Base-by-base conservation (phyloP, 2,888 invertebrate genomes). In the Coleophora deauratella region DNA sequence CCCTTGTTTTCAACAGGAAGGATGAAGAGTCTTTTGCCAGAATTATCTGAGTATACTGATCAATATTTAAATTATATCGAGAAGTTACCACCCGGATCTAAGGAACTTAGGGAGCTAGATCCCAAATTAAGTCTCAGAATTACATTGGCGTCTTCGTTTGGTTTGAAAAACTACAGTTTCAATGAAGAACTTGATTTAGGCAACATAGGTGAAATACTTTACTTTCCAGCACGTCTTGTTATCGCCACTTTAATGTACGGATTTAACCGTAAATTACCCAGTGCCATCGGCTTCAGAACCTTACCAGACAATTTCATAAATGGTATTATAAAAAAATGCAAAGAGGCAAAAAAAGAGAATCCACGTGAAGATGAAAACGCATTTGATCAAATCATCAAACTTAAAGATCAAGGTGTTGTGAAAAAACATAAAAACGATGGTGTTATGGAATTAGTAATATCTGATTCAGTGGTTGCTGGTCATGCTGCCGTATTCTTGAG, bases 1-100 rank as follows among this genome's bases (percentile, higher is more conserved):
- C 63, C 70, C 1, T 53, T 59, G 2, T 72, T 69, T 30, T 60
- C 66, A 3, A 55, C 59, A 9, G 59, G 51, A 1, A 59, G 55
- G 47, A 44, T 70, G 0, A 70, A 63, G 42, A 59, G 62, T 9
- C 66, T 68, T 68, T 58, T 64, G 28, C 59, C 65, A 3, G 40
- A 63, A n/a, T 55, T 70, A 3, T 49, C 60, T 27, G 52, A 60
- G 27, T 59, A 58, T 37, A 50, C 58, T 1, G 50, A 59, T 10
- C 59, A 54, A 35, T 50, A 64, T 12, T 41, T 57, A 6, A 44
- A 40, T 1, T 50, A 65, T 31, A 54, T 59, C 1, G 53, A 55
- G 31, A 31, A n/a, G 3, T 9, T 31, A 31, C 31, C 9, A 3
- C 4, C 9, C 4, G 31, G n/a, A n/a, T 3, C n/a, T 2, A n/a